Conservation (phyloP, 2,797 vertebrate genomes). For the Coilia nasus region DNA sequence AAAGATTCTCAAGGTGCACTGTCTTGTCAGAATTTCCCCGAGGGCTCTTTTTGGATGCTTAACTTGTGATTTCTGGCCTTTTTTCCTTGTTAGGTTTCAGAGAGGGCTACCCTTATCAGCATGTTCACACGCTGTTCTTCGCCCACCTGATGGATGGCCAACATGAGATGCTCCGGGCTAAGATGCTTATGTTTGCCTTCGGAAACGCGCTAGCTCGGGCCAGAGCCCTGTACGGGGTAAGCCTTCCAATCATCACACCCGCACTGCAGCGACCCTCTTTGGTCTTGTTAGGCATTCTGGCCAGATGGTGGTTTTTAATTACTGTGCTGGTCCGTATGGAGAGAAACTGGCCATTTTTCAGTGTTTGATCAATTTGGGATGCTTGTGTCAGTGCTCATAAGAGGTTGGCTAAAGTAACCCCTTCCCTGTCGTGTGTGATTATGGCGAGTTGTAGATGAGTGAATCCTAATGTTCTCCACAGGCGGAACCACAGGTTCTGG, state of each 20-base stretch:
- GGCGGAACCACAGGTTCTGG: conserved; percentile 75
- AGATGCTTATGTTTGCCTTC: conserved; percentile 92
- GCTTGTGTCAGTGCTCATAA: background rate
- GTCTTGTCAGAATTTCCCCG: no score
- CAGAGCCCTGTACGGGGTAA: conserved; percentile 81
- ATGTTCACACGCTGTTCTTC: conserved; percentile 88
- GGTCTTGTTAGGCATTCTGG: background rate
- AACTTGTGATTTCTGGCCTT: background rate
- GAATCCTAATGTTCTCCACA: conserved; percentile 48
- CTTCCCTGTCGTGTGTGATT: background rate
- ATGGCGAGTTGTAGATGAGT: background rate
- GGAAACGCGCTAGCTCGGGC: conserved; percentile 88
- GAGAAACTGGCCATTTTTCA: background rate
- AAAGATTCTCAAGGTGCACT: no score
- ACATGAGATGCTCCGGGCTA: conserved; percentile 86
- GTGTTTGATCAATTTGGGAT: background rate
- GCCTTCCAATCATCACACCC: conserved; percentile 37
- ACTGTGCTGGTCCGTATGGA: conserved; percentile 26
- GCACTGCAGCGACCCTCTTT: background rate
- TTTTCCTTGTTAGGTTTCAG: conserved; percentile 78
- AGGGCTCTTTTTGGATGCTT: background rate
- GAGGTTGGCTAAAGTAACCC: background rate
- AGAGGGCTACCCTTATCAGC: conserved; percentile 79
- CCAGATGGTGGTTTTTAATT: background rate
- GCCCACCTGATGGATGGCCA: conserved; percentile 65